Conservation (phyloP, 2,113 vertebrate species). For the Vulpes lagopus region DNA sequence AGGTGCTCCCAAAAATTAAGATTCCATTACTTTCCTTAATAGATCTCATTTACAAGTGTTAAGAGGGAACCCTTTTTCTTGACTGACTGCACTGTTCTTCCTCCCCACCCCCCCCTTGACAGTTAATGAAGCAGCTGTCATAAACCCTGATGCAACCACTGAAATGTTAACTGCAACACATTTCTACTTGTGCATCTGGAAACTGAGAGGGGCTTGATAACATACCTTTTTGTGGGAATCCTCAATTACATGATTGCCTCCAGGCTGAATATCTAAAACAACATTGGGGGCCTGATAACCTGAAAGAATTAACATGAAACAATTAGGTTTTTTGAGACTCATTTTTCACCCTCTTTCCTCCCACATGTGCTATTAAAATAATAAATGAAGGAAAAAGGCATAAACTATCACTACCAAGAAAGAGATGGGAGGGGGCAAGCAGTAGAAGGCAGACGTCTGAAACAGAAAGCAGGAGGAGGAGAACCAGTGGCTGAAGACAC, state of each 20-base stretch:
- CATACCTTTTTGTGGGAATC: constrained; percentile 92
- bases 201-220: neutral
- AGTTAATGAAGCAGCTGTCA: neutral
- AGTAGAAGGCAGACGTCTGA: neutral
- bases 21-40: neutral
- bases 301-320: constrained; percentile 78
- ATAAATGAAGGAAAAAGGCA: neutral
- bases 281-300: constrained; percentile 88
- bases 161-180: neutral
- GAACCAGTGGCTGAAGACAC: neutral
- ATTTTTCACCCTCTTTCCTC: neutral
- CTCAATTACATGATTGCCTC: constrained; percentile 91
- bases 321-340: neutral
- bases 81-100: neutral
- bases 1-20: neutral
- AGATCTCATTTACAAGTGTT: neutral
- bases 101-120: accelerated
- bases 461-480: neutral
- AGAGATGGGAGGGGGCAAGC: neutral
- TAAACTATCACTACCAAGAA: neutral
- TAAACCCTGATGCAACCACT: neutral
- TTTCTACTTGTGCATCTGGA: neutral
- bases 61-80: neutral
- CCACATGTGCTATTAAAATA: neutral
- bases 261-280: constrained; percentile 92